Evolutionary conservation across 1,140 invertebrate species (phyloP).

Genomic region (Trichonephila inaurata): DNA sequence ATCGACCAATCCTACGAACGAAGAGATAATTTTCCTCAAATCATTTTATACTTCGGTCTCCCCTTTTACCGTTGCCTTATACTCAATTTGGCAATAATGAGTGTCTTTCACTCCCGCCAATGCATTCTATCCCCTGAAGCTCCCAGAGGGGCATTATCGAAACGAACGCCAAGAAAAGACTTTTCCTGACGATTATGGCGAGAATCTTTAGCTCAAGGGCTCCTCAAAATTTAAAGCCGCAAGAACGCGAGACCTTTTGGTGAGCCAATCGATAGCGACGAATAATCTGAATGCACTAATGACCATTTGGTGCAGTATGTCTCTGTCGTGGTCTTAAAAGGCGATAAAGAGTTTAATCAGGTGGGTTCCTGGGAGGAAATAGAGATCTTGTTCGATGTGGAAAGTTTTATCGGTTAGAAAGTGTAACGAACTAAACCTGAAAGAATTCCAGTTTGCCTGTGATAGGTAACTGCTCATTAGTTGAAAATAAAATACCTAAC

Average conservation of each 20-base stretch:
- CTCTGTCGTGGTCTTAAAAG: not conserved
- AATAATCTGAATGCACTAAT: slow-evolving; percentile 51
- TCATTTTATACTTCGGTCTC: slow-evolving; percentile 24
- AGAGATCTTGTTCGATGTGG: not conserved
- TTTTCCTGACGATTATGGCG: slow-evolving; percentile 33
- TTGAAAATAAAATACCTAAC: not conserved
- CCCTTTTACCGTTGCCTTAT: not conserved
- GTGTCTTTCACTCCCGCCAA: slow-evolving; percentile 11
- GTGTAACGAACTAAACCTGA: not conserved
- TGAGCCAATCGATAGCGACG: slow-evolving; percentile 13
- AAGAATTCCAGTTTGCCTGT: not conserved
- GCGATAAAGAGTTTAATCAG: slow-evolving; percentile 14
- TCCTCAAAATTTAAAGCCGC: slow-evolving; percentile 1
- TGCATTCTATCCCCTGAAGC: not conserved
- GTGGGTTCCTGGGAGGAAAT: not conserved
- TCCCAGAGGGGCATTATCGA: not conserved
- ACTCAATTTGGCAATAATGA: slow-evolving; percentile 61
- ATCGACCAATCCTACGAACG: not conserved
- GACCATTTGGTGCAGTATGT: slow-evolving; percentile 43
- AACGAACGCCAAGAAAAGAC: not conserved
- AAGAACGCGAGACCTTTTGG: not conserved
- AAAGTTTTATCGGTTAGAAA: not conserved
- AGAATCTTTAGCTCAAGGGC: slow-evolving; percentile 49
- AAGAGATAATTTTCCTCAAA: slow-evolving; percentile 40
- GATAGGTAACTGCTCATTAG: not conserved